Conservation (phyloP, 2,113 vertebrate species). For the Columba janthina region DNA sequence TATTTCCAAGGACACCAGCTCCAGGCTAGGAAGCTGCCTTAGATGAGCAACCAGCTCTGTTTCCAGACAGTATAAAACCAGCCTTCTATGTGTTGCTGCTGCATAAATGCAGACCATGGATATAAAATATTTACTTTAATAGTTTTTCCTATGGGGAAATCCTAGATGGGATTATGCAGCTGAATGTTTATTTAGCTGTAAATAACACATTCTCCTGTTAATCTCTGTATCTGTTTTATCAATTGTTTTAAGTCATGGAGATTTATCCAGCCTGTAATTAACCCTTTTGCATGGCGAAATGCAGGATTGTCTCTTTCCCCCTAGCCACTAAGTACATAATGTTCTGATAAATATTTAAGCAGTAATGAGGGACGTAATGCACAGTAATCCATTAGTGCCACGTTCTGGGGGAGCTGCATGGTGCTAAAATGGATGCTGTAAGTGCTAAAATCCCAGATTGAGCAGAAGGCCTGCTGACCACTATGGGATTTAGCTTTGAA, state of each 20-base stretch:
- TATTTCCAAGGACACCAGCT: neutral
- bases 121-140: neutral
- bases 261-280: constrained; percentile 81
- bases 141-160: constrained; percentile 20
- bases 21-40: neutral
- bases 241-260: constrained; percentile 64
- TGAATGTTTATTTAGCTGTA: constrained; percentile 68
- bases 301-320: constrained; percentile 36
- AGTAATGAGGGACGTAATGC: constrained; percentile 82
- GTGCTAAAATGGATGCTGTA: constrained; percentile 72
- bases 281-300: constrained; percentile 73
- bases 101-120: neutral
- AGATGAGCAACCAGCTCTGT: neutral
- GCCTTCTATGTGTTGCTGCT: neutral
- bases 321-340: constrained; percentile 82
- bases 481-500: constrained; percentile 14
- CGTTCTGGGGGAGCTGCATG: neutral
- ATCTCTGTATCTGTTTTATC: constrained; percentile 71
- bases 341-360: constrained; percentile 92
- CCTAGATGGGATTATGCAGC: constrained; percentile 32
- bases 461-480: constrained; percentile 38
- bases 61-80: neutral
- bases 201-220: constrained; percentile 70
- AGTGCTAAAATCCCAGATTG: constrained; percentile 73
- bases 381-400: constrained; percentile 83